Evolutionary conservation across 1,140 invertebrate species (phyloP), one percentile per base, ranked within the genome.

Genomic region (Pseudomyrmex dendroicus): DNA sequence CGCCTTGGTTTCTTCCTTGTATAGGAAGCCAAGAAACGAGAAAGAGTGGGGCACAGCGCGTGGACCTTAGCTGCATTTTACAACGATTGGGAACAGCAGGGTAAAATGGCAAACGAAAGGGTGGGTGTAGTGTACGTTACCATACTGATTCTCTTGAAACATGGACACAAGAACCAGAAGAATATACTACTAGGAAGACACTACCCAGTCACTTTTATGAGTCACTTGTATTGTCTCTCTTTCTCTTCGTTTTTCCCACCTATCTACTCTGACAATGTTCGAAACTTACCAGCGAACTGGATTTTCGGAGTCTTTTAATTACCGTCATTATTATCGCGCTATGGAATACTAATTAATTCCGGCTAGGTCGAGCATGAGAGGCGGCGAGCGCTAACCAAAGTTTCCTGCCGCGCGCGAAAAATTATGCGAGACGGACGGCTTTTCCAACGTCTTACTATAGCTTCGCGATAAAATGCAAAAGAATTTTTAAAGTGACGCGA

Each of bases 81-180:
- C 5, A 48, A 59, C 61, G 76, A 72, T 63, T 46, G 64, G 78
- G 70, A 64, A 78, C 73, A 67, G 80, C 84, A 64, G 82, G 85
- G 50, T 22, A 48, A n/a, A 25, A 13, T 10, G 35, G 48, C 54
- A 73, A 44, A 15, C 15, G 52, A 64, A 17, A 46, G 67, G 67
- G 70, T 54, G 64, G n/a, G n/a, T n/a, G 74, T 87, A 35, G 59
- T 85, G 72, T 85, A 88, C 83, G 87, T 84, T 89, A 86, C 87
- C 87, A 89, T 73, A 3, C 3, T 25, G 25, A 25, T 25, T 74
- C 78, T 68, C 87, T 72, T 85, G 78, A 80, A 87, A 87, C 78
- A 85, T 76, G 76, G 86, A 87, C 85, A 87, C 86, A 82, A 82
- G 85, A 77, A 88, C 85, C 35, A 59, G 78, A 72, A 68, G 76